Base-by-base conservation (phyloP, 2,888 invertebrate genomes). In the Neria commutata region DNA sequence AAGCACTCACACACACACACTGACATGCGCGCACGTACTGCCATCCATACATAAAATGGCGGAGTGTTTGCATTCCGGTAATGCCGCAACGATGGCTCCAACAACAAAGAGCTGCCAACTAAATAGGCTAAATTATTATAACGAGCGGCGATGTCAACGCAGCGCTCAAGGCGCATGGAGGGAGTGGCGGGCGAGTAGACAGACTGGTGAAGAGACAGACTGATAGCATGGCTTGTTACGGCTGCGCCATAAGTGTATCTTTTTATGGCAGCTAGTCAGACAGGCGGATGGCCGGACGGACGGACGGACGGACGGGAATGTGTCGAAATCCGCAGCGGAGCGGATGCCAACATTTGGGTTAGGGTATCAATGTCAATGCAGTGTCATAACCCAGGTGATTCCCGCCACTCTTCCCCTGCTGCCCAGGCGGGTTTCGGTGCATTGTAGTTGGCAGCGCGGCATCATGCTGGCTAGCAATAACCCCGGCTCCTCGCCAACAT, bases 51-150 rank as follows among this genome's bases (percentile, higher is more conserved):
- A 48, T 37, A 21, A 49, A 52, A 16, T 54, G 61, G 19, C 60
- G 21, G 23, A 61, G 58, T 56, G 4, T 37, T 5, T 37, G 37
- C 37, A 37, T 37, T n/a, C 14, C n/a, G 37, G 10, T 14, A 14
- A 14, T 14, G 8, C 37, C 52, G 54, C 46, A 58, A 54, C 54
- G 60, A 60, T 61, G 65, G 25, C 8, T 23, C 23, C 51, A 29
- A 56, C 65, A 62, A 72, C 68, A 72, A 72, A 72, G 73, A 72
- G 70, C 63, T n/a, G 58, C 70, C 2, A 67, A 70, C 68, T 70
- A 72, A 72, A 73, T 72, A 68, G 72, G 71, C 72, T 69, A 72
- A 71, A 72, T 73, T 72, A 72, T 72, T 73, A 72, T 72, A 74
- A 72, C 62, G 62, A 63, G 61, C 55, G 16, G 11, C 11, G 19